These are phyloP conservation scores for Nannospalax galili DNA, from an alignment of 2,113 vertebrate genomes.

Conservation along the genomic window DNA sequence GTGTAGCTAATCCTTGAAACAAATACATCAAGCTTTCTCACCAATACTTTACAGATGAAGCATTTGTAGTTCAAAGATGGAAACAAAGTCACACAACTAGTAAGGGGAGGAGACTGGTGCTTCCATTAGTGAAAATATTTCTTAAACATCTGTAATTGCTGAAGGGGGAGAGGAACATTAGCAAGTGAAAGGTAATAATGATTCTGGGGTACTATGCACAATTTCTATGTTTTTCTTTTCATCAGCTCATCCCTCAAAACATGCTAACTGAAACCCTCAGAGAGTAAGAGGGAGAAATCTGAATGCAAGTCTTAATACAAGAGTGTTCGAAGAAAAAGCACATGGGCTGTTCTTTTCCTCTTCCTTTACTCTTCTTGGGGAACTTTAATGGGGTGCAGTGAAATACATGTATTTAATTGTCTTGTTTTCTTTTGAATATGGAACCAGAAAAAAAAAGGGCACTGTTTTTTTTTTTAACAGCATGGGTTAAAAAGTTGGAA, in stretches of 20 bases:
- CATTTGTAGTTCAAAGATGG: neutral
- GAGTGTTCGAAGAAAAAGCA: neutral
- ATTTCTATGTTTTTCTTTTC: neutral
- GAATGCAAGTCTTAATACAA: neutral
- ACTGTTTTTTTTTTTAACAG: neutral
- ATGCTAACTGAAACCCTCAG: neutral
- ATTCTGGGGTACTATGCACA: neutral
- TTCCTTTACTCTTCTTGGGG: neutral
- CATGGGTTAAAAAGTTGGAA: neutral
- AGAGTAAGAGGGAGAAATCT: too few species aligned
- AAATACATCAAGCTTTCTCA: neutral
- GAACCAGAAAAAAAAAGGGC: neutral
- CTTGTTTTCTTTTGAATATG: conserved; percentile 16
- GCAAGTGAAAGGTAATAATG: neutral
- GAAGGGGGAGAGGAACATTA: neutral
- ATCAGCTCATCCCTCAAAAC: neutral
- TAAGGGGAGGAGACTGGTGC: neutral
- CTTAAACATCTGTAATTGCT: neutral
- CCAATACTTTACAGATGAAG: conserved; percentile 26
- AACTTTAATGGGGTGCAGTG: neutral
- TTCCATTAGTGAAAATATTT: neutral
- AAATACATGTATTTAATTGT: neutral
- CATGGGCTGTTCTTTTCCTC: neutral
- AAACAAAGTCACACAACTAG: neutral
- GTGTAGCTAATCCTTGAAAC: neutral